phyloP scores from a whole-genome alignment of 1,140 invertebrate species.

The Microvelia longipes region DNA sequence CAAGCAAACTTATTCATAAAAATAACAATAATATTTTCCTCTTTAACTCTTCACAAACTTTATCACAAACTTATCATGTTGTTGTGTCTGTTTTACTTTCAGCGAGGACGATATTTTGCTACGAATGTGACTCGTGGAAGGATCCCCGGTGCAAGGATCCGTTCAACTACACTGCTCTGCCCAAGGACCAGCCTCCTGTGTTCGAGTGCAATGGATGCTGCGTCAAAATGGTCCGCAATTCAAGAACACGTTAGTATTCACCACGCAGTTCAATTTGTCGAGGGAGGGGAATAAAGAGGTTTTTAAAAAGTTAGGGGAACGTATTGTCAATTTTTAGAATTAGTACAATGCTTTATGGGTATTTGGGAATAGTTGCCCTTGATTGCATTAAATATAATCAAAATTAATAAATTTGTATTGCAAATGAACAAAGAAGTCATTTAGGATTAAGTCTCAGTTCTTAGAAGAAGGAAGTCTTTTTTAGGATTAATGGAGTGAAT shows the following conservation, averaged over 20 bases:
- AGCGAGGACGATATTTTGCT: slow-evolving; percentile 78
- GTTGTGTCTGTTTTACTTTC: slow-evolving; percentile 18
- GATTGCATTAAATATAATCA: no score
- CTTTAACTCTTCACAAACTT: background rate
- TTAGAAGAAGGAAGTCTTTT: no score
- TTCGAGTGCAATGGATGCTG: slow-evolving; percentile 83
- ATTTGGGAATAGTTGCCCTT: no score
- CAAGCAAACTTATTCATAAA: background rate
- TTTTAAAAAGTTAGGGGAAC: background rate
- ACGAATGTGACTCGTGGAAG: slow-evolving; percentile 81
- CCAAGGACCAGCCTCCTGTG: slow-evolving; percentile 63
- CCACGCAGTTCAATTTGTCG: no score
- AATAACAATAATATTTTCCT: background rate
- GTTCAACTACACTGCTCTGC: slow-evolving; percentile 77
- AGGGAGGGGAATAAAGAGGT: background rate
- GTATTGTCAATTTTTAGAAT: background rate
- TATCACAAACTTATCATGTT: background rate
- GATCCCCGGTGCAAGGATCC: slow-evolving; percentile 78
- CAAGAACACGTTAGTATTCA: slow-evolving; percentile 61
- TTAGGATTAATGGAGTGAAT: no score
- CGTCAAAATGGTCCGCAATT: slow-evolving; percentile 83
- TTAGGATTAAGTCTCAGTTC: no score
- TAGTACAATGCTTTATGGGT: background rate
- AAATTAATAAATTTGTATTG: no score
- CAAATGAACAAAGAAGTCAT: no score